Evolutionary conservation across 2,113 vertebrate genomes (phyloP).

Genomic region (Pituophis catenifer): DNA sequence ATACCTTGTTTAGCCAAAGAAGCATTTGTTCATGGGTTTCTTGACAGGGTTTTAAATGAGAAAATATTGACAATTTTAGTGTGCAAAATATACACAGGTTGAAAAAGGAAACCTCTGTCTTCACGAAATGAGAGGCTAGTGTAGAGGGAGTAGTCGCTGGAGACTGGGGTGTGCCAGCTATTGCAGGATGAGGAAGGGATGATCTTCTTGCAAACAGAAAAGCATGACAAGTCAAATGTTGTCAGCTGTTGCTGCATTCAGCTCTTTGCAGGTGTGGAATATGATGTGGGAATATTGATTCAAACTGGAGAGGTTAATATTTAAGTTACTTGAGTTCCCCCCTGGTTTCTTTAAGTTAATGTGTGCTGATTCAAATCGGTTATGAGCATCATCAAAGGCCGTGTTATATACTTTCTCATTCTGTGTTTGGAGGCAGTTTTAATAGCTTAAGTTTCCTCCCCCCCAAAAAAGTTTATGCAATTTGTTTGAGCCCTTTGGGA

Average conservation of each 20-base stretch:
- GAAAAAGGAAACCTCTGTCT: not conserved
- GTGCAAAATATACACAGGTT: not conserved
- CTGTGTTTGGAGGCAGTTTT: not conserved
- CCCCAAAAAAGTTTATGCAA: not conserved
- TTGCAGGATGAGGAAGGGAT: not conserved
- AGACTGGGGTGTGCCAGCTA: conserved; percentile 10
- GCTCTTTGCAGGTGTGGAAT: not conserved
- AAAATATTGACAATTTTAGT: not conserved
- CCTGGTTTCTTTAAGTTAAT: not conserved
- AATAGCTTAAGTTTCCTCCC: not conserved
- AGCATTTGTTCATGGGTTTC: not conserved
- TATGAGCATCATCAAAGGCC: not conserved
- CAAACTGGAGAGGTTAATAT: conserved; percentile 5
- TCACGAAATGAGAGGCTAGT: not conserved
- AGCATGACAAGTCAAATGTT: not conserved
- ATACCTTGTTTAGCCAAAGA: not conserved
- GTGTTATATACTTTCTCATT: not conserved
- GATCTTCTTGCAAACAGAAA: not conserved
- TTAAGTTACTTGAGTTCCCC: not conserved
- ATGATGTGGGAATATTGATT: not conserved
- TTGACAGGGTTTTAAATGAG: not conserved
- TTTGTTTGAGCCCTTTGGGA: not conserved
- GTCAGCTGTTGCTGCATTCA: not conserved
- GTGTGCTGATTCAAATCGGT: not conserved
- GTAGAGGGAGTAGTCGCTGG: not conserved